Percentiles rank a stretch among this genome's conserved stretches.
Evolutionary conservation across 2,888 invertebrate species (phyloP).

Genomic region (Drosophila neotestacea): DNA sequence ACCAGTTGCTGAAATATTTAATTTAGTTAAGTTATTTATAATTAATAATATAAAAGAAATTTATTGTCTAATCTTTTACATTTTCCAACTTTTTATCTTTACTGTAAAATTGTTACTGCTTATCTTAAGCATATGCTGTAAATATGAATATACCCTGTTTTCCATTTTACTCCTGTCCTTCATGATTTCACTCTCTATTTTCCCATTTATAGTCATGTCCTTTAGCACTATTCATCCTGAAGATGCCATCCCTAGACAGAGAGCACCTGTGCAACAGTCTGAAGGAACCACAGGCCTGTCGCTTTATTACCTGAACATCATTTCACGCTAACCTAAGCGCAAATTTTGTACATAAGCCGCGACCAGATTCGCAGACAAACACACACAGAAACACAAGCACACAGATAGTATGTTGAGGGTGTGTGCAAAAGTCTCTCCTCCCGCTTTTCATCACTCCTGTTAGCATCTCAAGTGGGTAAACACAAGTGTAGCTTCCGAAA

Average conservation of each 20-base stretch:
- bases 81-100: not conserved
- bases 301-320: constrained; percentile 75
- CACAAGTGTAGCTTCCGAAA: constrained; percentile 73
- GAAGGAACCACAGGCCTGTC: constrained; percentile 27
- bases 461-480: constrained; percentile 62
- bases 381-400: constrained; percentile 14
- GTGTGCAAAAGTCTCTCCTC: not conserved
- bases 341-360: constrained; percentile 71
- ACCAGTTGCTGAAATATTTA: too few relatives aligned
- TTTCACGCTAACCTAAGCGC: constrained; percentile 80
- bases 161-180: not conserved
- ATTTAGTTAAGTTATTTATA: too few relatives aligned
- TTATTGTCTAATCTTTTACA: not conserved
- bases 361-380: constrained; percentile 56
- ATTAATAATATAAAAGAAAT: too few relatives aligned
- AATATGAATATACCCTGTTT: not conserved
- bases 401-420: not conserved
- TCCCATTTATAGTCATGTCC: constrained; percentile 8
- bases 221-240: constrained; percentile 15
- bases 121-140: not conserved
- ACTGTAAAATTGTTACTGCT: not conserved
- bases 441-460: constrained; percentile 13
- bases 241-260: constrained; percentile 26
- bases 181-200: constrained; percentile 2
- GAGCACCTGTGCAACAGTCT: constrained; percentile 37